A percentile compares a stretch with the other conserved stretches of the same genome.
Evolutionary conservation across 2,888 invertebrate species (phyloP).

Genomic region (Polyommatus icarus): DNA sequence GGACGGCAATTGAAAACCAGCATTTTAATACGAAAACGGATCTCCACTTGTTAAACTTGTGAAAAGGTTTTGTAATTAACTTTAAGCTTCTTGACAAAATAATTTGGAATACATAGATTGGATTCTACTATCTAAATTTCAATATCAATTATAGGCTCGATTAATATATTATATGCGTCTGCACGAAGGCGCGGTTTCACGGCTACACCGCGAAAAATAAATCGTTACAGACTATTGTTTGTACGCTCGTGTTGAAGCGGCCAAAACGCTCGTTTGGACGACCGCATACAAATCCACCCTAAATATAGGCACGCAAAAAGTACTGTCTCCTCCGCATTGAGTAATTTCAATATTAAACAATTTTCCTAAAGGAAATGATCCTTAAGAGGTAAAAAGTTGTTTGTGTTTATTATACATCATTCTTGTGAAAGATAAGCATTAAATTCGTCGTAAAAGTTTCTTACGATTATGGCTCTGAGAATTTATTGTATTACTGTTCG

Average conservation of each 20-base stretch:
- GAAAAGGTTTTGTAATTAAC: conserved; percentile 10
- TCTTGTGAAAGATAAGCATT: neutral
- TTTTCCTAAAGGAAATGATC: neutral
- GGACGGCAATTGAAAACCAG: conserved; percentile 19
- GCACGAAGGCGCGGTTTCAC: too few species aligned
- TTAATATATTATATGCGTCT: too few species aligned
- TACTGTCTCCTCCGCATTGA: neutral
- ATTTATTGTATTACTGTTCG: neutral
- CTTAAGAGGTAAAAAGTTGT: neutral
- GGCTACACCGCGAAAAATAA: too few species aligned
- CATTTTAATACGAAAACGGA: conserved; percentile 6
- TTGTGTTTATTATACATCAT: neutral
- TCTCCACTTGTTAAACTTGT: neutral
- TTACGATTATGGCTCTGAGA: neutral
- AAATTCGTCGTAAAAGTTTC: neutral
- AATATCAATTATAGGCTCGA: too few species aligned
- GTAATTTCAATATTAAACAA: neutral
- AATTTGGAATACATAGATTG: neutral
- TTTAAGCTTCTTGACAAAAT: neutral
- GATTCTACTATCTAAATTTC: neutral
- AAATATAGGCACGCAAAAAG: neutral
- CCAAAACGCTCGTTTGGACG: too few species aligned
- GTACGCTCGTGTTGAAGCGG: too few species aligned
- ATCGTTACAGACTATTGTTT: too few species aligned
- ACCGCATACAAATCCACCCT: too few species aligned